These are phyloP conservation scores for Agonopterix arenella DNA, from an alignment of 2,888 invertebrate species.

Conservation along the genomic window DNA sequence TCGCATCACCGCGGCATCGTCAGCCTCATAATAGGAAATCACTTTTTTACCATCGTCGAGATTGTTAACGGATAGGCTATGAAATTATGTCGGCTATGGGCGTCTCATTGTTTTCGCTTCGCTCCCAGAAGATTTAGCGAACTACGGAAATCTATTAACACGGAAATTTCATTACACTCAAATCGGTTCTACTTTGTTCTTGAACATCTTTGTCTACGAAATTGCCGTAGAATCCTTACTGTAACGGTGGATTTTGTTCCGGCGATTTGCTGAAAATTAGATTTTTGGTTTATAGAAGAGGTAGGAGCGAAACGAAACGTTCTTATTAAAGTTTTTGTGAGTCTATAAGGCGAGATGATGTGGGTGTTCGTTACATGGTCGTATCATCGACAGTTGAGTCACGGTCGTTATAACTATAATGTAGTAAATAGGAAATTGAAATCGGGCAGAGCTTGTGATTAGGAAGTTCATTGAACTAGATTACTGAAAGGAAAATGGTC, in stretches of 20 bases:
- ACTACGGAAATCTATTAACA: constrained; percentile 50
- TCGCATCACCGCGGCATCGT: constrained; percentile 56
- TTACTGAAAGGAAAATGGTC: constrained; percentile 44
- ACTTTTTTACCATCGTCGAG: constrained; percentile 56
- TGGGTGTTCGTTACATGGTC: constrained; percentile 22
- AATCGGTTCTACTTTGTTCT: constrained; percentile 67
- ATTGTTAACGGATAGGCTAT: constrained; percentile 66
- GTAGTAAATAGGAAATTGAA: constrained; percentile 31
- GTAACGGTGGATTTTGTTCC: constrained; percentile 39
- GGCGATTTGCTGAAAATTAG: constrained; percentile 51
- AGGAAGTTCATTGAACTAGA: constrained; percentile 46
- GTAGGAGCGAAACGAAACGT: constrained; percentile 44
- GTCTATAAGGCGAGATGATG: constrained; percentile 18
- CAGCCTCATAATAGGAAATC: constrained; percentile 61
- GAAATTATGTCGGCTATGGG: constrained; percentile 59
- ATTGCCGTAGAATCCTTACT: constrained; percentile 50
- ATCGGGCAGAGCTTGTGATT: constrained; percentile 19
- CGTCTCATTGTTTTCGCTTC: constrained; percentile 54
- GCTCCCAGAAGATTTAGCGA: constrained; percentile 46
- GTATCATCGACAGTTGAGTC: constrained; percentile 17
- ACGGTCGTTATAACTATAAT: constrained; percentile 13
- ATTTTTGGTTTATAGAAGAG: constrained; percentile 40
- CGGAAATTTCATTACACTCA: constrained; percentile 49
- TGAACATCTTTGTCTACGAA: constrained; percentile 67
- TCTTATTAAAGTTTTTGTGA: constrained; percentile 38